These are phyloP conservation scores for Scaptodrosophila lebanonensis DNA, from an alignment of 1,140 invertebrate species.

Conservation along the genomic window DNA sequence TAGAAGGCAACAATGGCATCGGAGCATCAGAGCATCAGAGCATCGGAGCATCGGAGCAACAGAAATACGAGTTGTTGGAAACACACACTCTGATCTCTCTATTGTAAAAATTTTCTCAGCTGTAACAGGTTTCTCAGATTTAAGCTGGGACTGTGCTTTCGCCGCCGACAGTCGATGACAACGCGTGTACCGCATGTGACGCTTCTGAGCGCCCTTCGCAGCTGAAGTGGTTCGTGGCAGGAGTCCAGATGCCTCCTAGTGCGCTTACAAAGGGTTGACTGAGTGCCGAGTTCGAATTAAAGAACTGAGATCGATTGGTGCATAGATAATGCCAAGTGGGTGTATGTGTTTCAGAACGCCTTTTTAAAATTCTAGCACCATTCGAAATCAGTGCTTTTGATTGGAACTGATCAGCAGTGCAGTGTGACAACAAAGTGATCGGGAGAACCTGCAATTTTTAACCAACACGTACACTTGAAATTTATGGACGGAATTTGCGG, in stretches of 20 bases:
- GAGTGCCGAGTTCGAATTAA: slow-evolving; percentile 51
- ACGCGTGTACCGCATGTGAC: slow-evolving; percentile 36
- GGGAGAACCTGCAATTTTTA: not conserved
- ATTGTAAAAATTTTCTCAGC: slow-evolving; percentile 71
- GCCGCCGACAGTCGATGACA: slow-evolving; percentile 46
- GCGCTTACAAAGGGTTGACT: not conserved
- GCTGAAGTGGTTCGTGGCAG: slow-evolving; percentile 7
- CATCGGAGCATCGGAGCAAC: slow-evolving; percentile 28
- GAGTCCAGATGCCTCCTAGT: slow-evolving; percentile 1
- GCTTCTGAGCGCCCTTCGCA: too few relatives aligned
- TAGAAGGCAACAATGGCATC: slow-evolving; percentile 9
- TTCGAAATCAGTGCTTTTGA: slow-evolving; percentile 75
- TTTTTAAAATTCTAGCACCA: slow-evolving; percentile 64
- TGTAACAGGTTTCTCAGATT: slow-evolving; percentile 73
- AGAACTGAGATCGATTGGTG: slow-evolving; percentile 74
- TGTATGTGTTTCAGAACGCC: not conserved
- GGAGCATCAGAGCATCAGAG: slow-evolving; percentile 12
- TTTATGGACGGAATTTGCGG: not conserved
- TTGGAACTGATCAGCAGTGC: slow-evolving; percentile 54
- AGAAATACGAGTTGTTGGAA: slow-evolving; percentile 62
- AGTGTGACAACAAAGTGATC: not conserved
- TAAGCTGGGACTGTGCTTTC: slow-evolving; percentile 47
- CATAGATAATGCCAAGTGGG: slow-evolving; percentile 55
- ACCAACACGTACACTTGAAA: not conserved
- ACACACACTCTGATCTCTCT: slow-evolving; percentile 18